A percentile compares a stretch with the other conserved stretches of the same genome.
Evolutionary conservation across 1,140 invertebrate genomes (phyloP).

Genomic region (Papilio glaucus): DNA sequence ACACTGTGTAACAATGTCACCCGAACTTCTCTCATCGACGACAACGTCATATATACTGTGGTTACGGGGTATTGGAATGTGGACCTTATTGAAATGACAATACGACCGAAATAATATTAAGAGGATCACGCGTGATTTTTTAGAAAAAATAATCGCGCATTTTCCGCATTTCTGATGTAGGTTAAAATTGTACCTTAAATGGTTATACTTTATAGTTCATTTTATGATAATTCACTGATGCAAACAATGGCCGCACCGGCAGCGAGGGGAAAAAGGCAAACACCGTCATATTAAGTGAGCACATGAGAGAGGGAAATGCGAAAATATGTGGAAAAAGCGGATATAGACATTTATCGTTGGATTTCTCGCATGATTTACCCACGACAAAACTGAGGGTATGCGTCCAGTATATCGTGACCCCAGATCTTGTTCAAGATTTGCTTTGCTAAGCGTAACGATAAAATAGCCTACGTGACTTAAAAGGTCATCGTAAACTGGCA

Average conservation of each 20-base stretch:
- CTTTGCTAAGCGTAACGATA: constrained; percentile 35
- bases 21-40: constrained; percentile 55
- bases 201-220: constrained; percentile 29
- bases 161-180: constrained; percentile 49
- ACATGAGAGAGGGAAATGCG: constrained; percentile 80
- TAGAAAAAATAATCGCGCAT: constrained; percentile 66
- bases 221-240: constrained; percentile 35
- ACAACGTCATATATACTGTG: constrained; percentile 49
- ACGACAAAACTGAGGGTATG: constrained; percentile 77
- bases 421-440: constrained; percentile 37
- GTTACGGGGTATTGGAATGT: constrained; percentile 36
- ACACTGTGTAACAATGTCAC: constrained; percentile 81
- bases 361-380: constrained; percentile 80
- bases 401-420: constrained; percentile 56
- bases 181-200: constrained; percentile 43
- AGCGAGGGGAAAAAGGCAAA: constrained; percentile 76
- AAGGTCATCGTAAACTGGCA: constrained; percentile 53
- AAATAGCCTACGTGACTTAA: constrained; percentile 29
- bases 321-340: constrained; percentile 82
- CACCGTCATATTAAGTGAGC: constrained; percentile 80
- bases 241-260: constrained; percentile 43
- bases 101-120: constrained; percentile 36
- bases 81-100: constrained; percentile 1
- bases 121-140: constrained; percentile 48
- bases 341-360: constrained; percentile 81